Conservation (phyloP, 2,113 vertebrate species). For the Desmodus rotundus region DNA sequence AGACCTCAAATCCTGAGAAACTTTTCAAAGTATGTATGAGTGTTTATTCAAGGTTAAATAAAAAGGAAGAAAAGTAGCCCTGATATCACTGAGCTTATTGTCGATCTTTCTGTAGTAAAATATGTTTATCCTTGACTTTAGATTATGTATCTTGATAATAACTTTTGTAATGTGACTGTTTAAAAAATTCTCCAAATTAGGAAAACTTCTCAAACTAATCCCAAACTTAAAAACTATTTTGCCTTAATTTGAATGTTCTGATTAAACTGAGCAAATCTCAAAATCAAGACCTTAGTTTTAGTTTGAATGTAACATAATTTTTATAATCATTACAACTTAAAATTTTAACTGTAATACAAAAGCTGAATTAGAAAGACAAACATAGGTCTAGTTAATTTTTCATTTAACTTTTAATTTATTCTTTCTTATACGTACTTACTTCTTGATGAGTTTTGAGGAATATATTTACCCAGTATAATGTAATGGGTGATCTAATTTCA, state of each 20-base stretch:
- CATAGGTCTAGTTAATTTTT: background rate
- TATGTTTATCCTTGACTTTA: constrained; percentile 33
- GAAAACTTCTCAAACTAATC: background rate
- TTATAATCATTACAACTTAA: background rate
- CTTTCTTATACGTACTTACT: background rate
- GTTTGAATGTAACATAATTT: background rate
- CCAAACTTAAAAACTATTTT: background rate
- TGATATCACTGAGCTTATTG: background rate
- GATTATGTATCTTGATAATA: constrained; percentile 34
- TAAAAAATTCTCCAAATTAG: constrained; percentile 40
- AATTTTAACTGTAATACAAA: background rate
- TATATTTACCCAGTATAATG: background rate
- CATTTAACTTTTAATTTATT: background rate
- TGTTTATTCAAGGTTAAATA: constrained; percentile 48
- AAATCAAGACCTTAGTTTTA: background rate
- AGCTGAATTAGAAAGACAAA: background rate
- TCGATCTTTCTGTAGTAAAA: constrained; percentile 32
- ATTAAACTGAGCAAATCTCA: background rate
- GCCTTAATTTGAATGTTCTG: background rate
- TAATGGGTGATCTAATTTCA: background rate
- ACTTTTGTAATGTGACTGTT: constrained; percentile 23
- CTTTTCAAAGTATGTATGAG: background rate
- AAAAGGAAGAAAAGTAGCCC: background rate
- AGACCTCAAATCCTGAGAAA: background rate
- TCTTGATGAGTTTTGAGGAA: background rate